A percentile compares a stretch with the other conserved stretches of the same genome.
phyloP scores from a whole-genome alignment of 2,113 vertebrate genomes.

The Barnardius zonarius region DNA sequence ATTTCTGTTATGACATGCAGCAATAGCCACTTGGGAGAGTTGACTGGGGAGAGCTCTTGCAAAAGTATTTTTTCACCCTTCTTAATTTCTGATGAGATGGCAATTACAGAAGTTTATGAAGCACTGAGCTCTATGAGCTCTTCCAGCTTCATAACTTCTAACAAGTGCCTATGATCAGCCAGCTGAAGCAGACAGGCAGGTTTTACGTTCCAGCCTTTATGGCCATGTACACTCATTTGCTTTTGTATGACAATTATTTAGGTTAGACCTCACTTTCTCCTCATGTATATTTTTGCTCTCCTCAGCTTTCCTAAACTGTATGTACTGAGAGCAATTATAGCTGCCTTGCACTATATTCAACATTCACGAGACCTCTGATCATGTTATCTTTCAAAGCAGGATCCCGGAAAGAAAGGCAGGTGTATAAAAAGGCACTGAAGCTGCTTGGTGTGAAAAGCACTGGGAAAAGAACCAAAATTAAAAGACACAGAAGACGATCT shows the following conservation, averaged over 20 bases:
- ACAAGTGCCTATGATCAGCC: not conserved
- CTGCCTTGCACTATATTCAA: not conserved
- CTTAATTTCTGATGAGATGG: not conserved
- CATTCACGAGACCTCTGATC: not conserved
- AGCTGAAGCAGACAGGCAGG: not conserved
- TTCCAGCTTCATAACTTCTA: not conserved
- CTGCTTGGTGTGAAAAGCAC: conserved; percentile 26
- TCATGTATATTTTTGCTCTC: not conserved
- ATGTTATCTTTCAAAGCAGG: conserved; percentile 8
- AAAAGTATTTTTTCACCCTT: not conserved
- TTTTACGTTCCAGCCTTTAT: not conserved
- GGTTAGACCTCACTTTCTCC: not conserved
- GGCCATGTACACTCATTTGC: not conserved
- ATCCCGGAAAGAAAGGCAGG: conserved; percentile 42
- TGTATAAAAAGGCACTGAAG: conserved; percentile 60
- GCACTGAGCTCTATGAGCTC: not conserved
- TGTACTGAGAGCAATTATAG: not conserved
- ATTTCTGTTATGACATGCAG: not conserved
- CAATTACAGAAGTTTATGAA: not conserved
- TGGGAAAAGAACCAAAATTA: not conserved
- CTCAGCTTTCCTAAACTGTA: not conserved
- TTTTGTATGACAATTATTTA: not conserved
- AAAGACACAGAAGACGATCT: not conserved
- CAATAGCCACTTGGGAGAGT: not conserved
- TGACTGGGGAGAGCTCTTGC: not conserved